Base-by-base conservation (phyloP, 2,797 vertebrate genomes). In the Hydrolagus colliei region DNA sequence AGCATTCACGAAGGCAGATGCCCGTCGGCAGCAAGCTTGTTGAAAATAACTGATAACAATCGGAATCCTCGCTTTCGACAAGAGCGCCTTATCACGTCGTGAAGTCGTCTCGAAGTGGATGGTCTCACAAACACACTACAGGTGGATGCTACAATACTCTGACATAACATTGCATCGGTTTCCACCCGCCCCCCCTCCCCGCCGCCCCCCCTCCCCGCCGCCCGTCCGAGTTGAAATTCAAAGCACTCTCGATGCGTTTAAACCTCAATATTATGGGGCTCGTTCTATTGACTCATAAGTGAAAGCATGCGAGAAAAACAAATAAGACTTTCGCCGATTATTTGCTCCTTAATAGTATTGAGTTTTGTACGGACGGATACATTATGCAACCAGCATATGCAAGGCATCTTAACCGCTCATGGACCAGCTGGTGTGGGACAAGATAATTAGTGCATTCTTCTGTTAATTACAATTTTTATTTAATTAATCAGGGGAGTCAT, bases 41-140 rank as follows among this genome's bases (percentile, higher is more conserved):
- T 32, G 3, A 84, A 68, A 52, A 35, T 65, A 62, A 52, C 2
- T 52, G 1, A 52, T 52, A 52, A 6, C 6, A 52, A 52, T 52
- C 41, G 1, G 1, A 3, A 3, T 52, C 2, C 6, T 52, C 2
- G 2, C 6, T 3, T 52, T 52, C 1, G 41, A 52, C 1, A 6
- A 27, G 2, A 52, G 41, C 41, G 41, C 41, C 41, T 52, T 52
- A 52, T 52, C 41, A 52, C 41, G 1, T 52, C 41, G 6, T 52
- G 2, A 6, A 52, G 41, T 1, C 41, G 41, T 6, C 41, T 52
- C 6, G 6, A 52, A 52, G 41, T 52, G 41, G 41, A 52, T 52
- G 0, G 35, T 41, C 88, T 59, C 80, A 86, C 86, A 87, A 76
- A 77, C 2, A 77, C 18, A 67, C 63, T 71, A 35, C 20, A 68